Percentiles rank a stretch among this genome's conserved stretches.
Conservation (phyloP, 2,797 vertebrate genomes). For the Natrix natrix region DNA sequence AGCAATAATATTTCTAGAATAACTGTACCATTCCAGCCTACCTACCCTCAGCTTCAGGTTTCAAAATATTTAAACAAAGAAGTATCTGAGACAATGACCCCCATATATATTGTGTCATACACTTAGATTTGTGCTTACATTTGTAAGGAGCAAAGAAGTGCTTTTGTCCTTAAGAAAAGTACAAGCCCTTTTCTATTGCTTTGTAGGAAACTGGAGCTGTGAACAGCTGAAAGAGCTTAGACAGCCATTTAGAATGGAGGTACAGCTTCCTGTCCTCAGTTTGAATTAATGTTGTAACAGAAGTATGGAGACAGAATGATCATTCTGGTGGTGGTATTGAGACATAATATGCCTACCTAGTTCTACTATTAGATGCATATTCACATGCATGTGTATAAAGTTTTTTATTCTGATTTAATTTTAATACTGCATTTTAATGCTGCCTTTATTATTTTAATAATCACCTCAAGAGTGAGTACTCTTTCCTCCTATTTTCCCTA, state of each 20-base stretch:
- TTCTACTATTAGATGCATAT: not conserved
- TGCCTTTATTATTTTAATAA: not conserved
- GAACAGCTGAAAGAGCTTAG: not conserved
- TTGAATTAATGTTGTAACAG: not conserved
- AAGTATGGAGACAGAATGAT: not conserved
- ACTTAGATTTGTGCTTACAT: not conserved
- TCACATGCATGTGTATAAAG: not conserved
- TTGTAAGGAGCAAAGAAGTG: not conserved
- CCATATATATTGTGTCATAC: not conserved
- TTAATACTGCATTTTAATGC: not conserved
- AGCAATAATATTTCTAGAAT: not conserved
- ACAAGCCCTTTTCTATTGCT: not conserved
- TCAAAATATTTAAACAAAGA: not conserved
- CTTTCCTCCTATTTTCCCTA: not conserved
- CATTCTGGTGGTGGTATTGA: not conserved
- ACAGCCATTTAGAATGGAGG: not conserved
- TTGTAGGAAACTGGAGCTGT: not conserved
- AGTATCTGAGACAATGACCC: not conserved
- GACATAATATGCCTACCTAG: not conserved
- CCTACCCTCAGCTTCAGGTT: not conserved
- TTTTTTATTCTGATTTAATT: not conserved
- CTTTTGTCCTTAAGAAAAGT: not conserved
- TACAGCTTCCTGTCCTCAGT: not conserved
- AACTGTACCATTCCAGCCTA: not conserved
- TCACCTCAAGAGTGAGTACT: not conserved